A percentile compares a stretch with the other conserved stretches of the same genome.
Evolutionary conservation across 2,888 invertebrate species (phyloP).

Genomic region (Drosophila antonietae): DNA sequence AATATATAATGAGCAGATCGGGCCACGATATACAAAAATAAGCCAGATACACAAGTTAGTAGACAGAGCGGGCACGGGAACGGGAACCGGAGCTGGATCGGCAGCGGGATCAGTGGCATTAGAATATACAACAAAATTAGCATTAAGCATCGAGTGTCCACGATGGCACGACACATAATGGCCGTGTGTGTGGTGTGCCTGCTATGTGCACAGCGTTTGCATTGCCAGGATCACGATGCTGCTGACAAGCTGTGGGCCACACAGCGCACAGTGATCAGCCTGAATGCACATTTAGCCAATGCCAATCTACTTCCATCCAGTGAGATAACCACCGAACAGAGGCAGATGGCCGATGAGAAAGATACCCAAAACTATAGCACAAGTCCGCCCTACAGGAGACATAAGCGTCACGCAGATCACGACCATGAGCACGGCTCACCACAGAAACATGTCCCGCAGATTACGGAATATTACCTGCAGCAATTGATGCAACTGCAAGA

Average conservation of each 20-base stretch:
- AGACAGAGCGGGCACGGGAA: neutral
- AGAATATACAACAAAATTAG: conserved; percentile 14
- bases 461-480: conserved; percentile 87
- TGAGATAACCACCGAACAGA: conserved; percentile 65
- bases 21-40: conserved; percentile 17
- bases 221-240: conserved; percentile 90
- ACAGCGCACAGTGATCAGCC: conserved; percentile 43
- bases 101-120: neutral
- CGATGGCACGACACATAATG: conserved; percentile 88
- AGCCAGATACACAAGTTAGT: conserved; percentile 4
- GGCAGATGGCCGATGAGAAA: conserved; percentile 56
- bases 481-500: conserved; percentile 87
- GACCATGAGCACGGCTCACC: conserved; percentile 56
- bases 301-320: conserved; percentile 71
- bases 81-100: neutral
- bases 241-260: conserved; percentile 84
- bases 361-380: conserved; percentile 70
- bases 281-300: conserved; percentile 73
- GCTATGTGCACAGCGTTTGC: conserved; percentile 90
- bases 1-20: conserved; percentile 60
- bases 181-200: conserved; percentile 94
- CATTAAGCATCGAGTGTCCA: conserved; percentile 1
- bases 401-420: conserved; percentile 79
- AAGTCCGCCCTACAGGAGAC: conserved; percentile 73
- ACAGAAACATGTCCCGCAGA: conserved; percentile 80